Evolutionary conservation across 30 jellyfish, hydroid and myxozoan genomes (phyloP), one percentile per base, ranked within the genome.

Genomic region (Chrysaora quinquecirrha): DNA sequence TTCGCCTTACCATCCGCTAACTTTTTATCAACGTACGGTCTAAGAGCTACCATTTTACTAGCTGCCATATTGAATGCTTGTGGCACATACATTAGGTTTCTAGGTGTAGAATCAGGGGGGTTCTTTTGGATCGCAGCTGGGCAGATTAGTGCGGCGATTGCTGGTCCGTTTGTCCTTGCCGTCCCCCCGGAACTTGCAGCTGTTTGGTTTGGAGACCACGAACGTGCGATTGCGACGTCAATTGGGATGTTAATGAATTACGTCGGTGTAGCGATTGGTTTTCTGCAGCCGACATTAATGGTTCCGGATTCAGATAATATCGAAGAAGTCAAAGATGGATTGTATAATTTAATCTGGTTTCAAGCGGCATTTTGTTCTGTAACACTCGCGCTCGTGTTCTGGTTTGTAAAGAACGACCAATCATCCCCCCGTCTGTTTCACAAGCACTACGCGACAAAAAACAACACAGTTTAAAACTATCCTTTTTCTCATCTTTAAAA

Each of bases 171-270:
- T 20, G 31, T 88, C n/a, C 34, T 77, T 14, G 89, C 85, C 1
- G 79, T 88, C 32, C 97, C 97, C 30, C 88, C 87, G 24, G 85
- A 88, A 64, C 50, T 88, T 4, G 89, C 97, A 12, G 74, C 97
- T 14, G 74, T 64, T 9, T 88, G 97, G 97, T 88, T 88, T 52
- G 92, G 92, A 1, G 93, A 71, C 24, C 85, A 80, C 70, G 97
- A 88, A 52, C 83, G 97, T 0, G 92, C 93, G 30, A 88, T 64
- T 47, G 88, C 97, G 2, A 88, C 97, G 23, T 79, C 97, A 0
- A 88, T 88, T 23, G 92, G 97, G 27, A 72, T 80, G 48, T 73
- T 80, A 60, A 80, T 88, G 97, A 50, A 78, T 34, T 64, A 75
- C 23, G 87, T 88, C 0, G 97, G 97, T 23, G 86, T 80, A 29